phyloP scores from a whole-genome alignment of 2,888 invertebrate genomes.

The Pocota personata region DNA sequence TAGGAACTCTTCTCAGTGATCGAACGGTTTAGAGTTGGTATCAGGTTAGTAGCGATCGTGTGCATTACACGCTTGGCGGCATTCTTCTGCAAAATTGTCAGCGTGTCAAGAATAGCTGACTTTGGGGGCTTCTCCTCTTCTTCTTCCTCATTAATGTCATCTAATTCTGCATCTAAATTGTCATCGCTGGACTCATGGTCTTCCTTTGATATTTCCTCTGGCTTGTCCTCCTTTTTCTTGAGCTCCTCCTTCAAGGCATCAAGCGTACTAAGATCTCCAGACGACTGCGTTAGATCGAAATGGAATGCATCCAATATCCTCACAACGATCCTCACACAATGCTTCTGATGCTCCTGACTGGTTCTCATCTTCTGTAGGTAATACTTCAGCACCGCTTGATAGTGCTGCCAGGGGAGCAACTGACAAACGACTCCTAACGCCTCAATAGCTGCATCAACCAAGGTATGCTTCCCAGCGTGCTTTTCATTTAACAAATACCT shows the following conservation, averaged over 20 bases:
- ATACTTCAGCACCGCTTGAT: slow-evolving; percentile 90
- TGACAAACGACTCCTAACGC: slow-evolving; percentile 90
- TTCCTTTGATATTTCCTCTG: slow-evolving; percentile 64
- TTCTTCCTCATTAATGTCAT: slow-evolving; percentile 76
- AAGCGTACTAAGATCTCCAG: slow-evolving; percentile 77
- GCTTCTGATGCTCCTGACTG: slow-evolving; percentile 90
- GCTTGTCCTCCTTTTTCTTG: slow-evolving; percentile 72
- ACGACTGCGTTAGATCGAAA: slow-evolving; percentile 90
- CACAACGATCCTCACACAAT: slow-evolving; percentile 90
- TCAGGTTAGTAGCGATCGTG: slow-evolving; percentile 87
- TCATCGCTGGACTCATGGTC: slow-evolving; percentile 78
- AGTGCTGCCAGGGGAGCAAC: slow-evolving; percentile 94
- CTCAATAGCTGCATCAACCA: slow-evolving; percentile 94
- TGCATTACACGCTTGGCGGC: slow-evolving; percentile 90
- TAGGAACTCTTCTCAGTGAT: slow-evolving; percentile 88
- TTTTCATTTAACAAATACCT: slow-evolving; percentile 91
- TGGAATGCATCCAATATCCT: slow-evolving; percentile 95
- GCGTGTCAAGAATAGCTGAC: slow-evolving; percentile 78
- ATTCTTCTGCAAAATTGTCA: slow-evolving; percentile 86
- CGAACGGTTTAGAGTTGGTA: slow-evolving; percentile 91
- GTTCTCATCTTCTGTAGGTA: slow-evolving; percentile 91
- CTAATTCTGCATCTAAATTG: slow-evolving; percentile 74
- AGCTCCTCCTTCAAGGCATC: slow-evolving; percentile 76
- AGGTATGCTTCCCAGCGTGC: slow-evolving; percentile 89
- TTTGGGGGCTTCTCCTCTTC: slow-evolving; percentile 80